A percentile compares a stretch with the other conserved stretches of the same genome.
phyloP scores from a whole-genome alignment of 64 coral and sea anemone genomes.

The Montipora efflorescens region DNA sequence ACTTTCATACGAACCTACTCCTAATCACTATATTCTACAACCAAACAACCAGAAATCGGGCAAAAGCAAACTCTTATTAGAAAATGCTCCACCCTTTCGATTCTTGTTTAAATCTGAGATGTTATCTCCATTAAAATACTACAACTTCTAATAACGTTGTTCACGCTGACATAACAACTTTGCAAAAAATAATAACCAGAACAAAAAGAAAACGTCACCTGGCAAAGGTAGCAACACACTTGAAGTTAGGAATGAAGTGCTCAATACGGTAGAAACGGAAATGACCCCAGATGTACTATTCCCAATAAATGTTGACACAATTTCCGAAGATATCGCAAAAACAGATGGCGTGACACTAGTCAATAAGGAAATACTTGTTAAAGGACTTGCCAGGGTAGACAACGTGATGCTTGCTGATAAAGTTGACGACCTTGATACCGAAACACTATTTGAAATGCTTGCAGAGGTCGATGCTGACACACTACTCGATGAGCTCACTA shows the following conservation, averaged over 20 bases:
- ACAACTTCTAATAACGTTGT: too few species aligned
- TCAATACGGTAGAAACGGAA: background rate
- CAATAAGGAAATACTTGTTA: background rate
- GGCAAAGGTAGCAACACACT: background rate
- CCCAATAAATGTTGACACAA: background rate
- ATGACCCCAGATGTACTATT: background rate
- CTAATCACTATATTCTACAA: too few species aligned
- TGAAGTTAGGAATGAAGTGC: background rate
- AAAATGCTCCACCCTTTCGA: too few species aligned
- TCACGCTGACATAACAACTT: too few species aligned
- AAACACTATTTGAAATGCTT: background rate
- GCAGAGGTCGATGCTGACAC: background rate
- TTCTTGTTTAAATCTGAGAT: too few species aligned
- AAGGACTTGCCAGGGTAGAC: background rate
- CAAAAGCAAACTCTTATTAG: too few species aligned
- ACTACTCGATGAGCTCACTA: background rate
- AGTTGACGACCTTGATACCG: background rate
- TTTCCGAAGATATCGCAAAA: background rate
- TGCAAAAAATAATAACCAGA: too few species aligned
- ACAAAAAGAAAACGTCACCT: too few species aligned
- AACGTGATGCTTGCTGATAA: background rate
- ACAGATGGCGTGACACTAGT: background rate
- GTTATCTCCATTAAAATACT: too few species aligned
- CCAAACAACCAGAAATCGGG: too few species aligned
- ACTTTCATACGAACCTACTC: too few species aligned